Conservation (phyloP, 2,888 invertebrate species). For the Dynastes maya region DNA sequence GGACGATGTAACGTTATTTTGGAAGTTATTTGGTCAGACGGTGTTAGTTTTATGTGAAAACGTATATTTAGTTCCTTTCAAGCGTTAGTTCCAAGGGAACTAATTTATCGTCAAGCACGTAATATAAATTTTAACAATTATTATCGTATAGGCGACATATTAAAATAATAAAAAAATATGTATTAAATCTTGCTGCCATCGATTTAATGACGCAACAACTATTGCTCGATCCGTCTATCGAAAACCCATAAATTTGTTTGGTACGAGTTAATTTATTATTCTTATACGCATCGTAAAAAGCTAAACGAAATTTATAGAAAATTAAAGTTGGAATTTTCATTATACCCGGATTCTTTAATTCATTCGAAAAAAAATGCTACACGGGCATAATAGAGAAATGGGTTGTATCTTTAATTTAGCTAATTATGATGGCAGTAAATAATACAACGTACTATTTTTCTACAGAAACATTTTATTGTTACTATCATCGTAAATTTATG, state of each 20-base stretch:
- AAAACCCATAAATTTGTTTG: slow-evolving; percentile 25
- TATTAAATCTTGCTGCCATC: background rate
- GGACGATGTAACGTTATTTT: slow-evolving; percentile 33
- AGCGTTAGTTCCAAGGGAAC: slow-evolving; percentile 18
- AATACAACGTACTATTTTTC: no score
- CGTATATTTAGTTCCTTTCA: slow-evolving; percentile 1
- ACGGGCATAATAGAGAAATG: no score
- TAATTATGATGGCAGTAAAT: background rate
- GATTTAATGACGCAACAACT: slow-evolving; percentile 40
- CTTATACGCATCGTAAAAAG: slow-evolving; percentile 13
- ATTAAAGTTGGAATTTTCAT: slow-evolving; percentile 23
- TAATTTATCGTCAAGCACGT: slow-evolving; percentile 34
- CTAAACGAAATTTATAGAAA: slow-evolving; percentile 25
- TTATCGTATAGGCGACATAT: slow-evolving; percentile 13
- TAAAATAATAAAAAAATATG: slow-evolving; percentile 26
- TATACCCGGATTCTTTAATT: background rate
- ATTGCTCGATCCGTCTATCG: slow-evolving; percentile 38
- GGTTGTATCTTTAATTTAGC: background rate
- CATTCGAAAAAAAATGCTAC: no score
- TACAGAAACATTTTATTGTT: no score
- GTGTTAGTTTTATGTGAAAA: background rate
- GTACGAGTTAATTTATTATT: slow-evolving; percentile 26
- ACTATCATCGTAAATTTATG: no score
- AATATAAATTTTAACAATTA: slow-evolving; percentile 39
- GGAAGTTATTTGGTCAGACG: slow-evolving; percentile 19